Evolutionary conservation across 1,140 invertebrate species (phyloP), one percentile per base, ranked within the genome.

Genomic region (Sminthurinus signatus): DNA sequence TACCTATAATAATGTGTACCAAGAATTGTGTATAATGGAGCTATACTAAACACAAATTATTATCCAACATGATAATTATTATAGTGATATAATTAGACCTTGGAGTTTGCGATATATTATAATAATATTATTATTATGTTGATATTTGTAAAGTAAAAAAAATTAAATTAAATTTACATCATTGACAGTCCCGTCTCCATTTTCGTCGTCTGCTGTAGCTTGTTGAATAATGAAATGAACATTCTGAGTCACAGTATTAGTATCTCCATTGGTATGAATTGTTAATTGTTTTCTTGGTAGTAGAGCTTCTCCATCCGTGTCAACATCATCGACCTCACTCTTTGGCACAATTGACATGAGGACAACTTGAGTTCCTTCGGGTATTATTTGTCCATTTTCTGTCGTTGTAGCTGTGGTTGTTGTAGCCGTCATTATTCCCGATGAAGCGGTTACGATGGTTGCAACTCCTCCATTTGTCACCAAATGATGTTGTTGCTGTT

Each of bases 251-350:
- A n/a, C n/a, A n/a, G n/a, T n/a, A n/a, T n/a, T n/a, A 50, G 73
- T 76, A 15, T 81, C 78, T 23, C 81, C 79, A 32, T 77, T 76
- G 51, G 83, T 76, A 15, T 83, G 81, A 70, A 84, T 83, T 3
- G 77, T 76, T 70, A 77, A 74, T 67, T 78, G 72, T 73, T 80
- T 80, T 72, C 80, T 75, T 14, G 78, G 75, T 43, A 73, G 75
- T 2, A 81, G 68, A 52, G 78, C 77, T 43, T 78, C 76, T 36
- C 75, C 76, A 48, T 77, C 77, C 5, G 74, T 75, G 65, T 78
- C 74, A 74, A 67, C 58, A 44, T 65, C 57, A 36, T 63, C 60
- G 23, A 63, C 55, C 51, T 65, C 68, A 60, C 59, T 63, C 57
- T 70, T 70, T 67, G 69, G 69, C 60, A 70, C 69, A 32, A 66